A percentile compares a stretch with the other conserved stretches of the same genome.
phyloP scores from a whole-genome alignment of 2,113 vertebrate species.

The Cavia porcellus region DNA sequence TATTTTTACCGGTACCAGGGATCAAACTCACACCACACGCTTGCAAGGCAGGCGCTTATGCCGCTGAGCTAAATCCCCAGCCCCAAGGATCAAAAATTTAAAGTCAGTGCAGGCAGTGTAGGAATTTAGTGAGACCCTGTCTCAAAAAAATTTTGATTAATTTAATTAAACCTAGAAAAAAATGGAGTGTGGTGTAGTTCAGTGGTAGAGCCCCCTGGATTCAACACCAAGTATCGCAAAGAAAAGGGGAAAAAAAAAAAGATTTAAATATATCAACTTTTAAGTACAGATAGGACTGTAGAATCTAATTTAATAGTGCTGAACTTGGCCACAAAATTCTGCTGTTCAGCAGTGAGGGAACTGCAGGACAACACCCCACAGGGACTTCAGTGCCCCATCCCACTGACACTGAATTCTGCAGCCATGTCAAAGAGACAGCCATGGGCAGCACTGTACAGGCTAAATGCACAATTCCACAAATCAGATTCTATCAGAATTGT shows the following conservation, averaged over 20 bases:
- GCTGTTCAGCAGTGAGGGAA: neutral
- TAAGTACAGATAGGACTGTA: constrained; percentile 3
- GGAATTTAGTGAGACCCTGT: neutral
- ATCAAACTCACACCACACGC: too few species aligned
- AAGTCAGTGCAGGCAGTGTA: neutral
- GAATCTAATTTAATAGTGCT: constrained; percentile 40
- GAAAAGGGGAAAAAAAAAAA: neutral
- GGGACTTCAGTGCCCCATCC: neutral
- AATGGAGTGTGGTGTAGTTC: neutral
- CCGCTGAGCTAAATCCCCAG: too few species aligned
- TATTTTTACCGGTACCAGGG: too few species aligned
- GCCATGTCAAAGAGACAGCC: constrained; percentile 25
- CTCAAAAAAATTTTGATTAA: neutral
- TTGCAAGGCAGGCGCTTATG: too few species aligned
- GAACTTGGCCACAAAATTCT: neutral
- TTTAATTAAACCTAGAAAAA: neutral
- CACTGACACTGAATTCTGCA: constrained; percentile 19
- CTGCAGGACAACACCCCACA: neutral
- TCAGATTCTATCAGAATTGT: neutral
- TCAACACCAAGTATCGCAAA: neutral
- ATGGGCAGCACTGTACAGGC: neutral
- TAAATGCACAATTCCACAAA: constrained; percentile 36
- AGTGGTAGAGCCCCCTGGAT: too few species aligned
- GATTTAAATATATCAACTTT: neutral
- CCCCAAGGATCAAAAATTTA: neutral